These are phyloP conservation scores for Orchesellides sinensis DNA, from an alignment of 2,888 invertebrate genomes.

Conservation along the genomic window DNA sequence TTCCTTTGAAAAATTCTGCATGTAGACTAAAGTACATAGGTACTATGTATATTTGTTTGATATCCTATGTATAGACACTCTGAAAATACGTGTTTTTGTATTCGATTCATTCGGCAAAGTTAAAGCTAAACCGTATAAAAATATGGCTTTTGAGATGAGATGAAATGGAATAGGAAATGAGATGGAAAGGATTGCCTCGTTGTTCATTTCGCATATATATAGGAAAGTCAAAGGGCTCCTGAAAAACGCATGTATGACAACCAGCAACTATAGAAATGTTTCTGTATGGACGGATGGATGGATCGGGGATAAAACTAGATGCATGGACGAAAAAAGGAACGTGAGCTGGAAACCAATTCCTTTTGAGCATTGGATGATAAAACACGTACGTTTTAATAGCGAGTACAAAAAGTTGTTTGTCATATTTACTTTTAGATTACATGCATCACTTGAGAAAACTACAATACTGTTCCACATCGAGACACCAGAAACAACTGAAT, in stretches of 20 bases:
- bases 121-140: slow-evolving; percentile 33
- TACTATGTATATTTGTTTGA: not conserved
- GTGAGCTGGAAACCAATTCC: slow-evolving; percentile 53
- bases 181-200: slow-evolving; percentile 54
- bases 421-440: slow-evolving; percentile 50
- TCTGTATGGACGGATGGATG: slow-evolving; percentile 38
- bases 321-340: slow-evolving; percentile 13
- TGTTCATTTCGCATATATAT: slow-evolving; percentile 35
- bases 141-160: slow-evolving; percentile 60
- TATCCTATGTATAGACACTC: not conserved
- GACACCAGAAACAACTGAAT: not conserved
- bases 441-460: slow-evolving; percentile 27
- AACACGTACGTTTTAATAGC: slow-evolving; percentile 49
- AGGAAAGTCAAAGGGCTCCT: not conserved
- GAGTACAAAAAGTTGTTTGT: slow-evolving; percentile 40
- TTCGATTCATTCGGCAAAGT: not conserved
- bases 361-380: slow-evolving; percentile 45
- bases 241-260: not conserved
- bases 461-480: not conserved
- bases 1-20: not conserved
- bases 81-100: no score
- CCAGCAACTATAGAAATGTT: not conserved
- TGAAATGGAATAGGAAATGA: slow-evolving; percentile 64
- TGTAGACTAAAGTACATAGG: not conserved
- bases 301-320: slow-evolving; percentile 11